Conservation (phyloP, 2,797 vertebrate species). For the Thripadectes ignobilis region DNA sequence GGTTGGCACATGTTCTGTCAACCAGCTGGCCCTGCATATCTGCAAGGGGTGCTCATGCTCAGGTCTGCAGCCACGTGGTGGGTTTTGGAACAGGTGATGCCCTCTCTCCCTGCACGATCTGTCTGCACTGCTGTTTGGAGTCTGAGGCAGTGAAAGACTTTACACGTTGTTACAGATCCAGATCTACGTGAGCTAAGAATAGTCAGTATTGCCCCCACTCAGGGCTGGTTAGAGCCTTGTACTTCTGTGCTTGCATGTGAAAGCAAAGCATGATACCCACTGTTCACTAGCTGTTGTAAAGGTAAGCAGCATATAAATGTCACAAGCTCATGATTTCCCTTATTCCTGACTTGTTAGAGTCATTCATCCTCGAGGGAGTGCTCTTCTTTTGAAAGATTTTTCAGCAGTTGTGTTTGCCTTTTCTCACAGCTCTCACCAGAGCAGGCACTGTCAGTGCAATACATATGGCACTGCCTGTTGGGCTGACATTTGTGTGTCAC, state of each 20-base stretch:
- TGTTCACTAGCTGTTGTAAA: background rate
- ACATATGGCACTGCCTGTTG: background rate
- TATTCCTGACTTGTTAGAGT: background rate
- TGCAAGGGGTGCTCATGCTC: background rate
- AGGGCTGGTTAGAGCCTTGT: background rate
- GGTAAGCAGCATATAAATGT: background rate
- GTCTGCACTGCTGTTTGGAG: background rate
- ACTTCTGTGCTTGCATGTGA: background rate
- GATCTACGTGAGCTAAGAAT: background rate
- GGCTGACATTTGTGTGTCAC: background rate
- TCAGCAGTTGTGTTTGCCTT: background rate
- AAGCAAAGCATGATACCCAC: background rate
- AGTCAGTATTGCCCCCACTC: background rate
- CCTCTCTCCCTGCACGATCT: background rate
- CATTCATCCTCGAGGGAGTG: background rate
- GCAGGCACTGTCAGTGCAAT: background rate
- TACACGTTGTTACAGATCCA: background rate
- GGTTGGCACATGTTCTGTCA: background rate
- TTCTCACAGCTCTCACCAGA: background rate
- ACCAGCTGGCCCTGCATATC: background rate
- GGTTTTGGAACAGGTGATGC: background rate
- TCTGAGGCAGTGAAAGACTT: background rate
- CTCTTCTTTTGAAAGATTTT: background rate
- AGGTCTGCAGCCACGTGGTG: rapidly evolving
- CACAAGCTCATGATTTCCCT: background rate